Evolutionary conservation across 2,113 vertebrate species (phyloP).

Genomic region (Pica pica): DNA sequence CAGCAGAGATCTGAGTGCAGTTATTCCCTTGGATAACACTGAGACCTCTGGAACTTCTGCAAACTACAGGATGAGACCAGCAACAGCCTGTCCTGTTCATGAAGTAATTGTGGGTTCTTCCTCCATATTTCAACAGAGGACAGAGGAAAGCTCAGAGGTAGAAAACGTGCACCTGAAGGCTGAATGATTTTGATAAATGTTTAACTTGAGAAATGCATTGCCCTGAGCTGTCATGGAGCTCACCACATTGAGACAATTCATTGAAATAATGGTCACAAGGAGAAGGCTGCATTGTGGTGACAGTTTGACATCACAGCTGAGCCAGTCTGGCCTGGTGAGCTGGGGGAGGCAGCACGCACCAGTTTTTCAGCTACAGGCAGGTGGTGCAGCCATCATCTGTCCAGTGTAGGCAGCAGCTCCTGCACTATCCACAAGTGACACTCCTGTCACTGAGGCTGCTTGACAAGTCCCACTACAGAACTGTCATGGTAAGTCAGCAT

Average conservation of each 20-base stretch:
- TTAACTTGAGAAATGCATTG: background rate
- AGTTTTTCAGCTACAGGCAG: background rate
- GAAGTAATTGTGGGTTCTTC: background rate
- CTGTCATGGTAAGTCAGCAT: background rate
- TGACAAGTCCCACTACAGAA: background rate
- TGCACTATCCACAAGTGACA: background rate
- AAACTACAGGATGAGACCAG: background rate
- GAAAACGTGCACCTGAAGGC: background rate
- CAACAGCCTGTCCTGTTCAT: background rate
- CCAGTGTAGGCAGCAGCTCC: background rate
- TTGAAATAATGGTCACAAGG: background rate
- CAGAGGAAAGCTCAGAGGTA: background rate
- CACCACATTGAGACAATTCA: background rate
- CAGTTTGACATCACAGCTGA: background rate
- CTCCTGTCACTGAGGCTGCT: background rate
- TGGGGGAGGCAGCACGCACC: background rate
- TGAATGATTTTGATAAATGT: background rate
- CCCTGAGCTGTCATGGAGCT: background rate
- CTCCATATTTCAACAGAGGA: background rate
- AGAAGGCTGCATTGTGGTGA: background rate
- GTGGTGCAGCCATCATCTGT: background rate
- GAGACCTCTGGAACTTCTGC: background rate
- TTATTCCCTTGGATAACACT: constrained; percentile 4
- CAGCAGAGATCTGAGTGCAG: background rate
- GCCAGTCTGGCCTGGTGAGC: background rate